Evolutionary conservation across 1,140 invertebrate genomes (phyloP).

Genomic region (Orussus abietinus): DNA sequence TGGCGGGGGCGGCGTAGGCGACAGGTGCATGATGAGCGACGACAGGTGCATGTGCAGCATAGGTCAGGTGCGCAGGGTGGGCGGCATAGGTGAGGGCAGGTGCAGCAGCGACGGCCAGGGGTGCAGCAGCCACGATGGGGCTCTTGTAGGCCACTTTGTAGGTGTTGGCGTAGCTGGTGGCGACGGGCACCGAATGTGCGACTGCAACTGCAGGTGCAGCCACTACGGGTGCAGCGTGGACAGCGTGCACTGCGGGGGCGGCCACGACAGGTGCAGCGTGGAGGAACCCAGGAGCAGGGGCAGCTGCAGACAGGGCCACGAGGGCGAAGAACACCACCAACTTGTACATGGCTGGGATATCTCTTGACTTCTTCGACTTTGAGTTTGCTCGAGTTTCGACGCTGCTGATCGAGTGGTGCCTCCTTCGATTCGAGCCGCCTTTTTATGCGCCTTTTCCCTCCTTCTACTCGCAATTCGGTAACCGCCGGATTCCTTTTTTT

Average conservation of each 20-base stretch:
- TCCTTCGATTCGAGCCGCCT: too few species aligned
- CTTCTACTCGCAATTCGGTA: too few species aligned
- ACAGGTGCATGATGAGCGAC: neutral
- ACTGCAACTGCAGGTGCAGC: slow-evolving; percentile 18
- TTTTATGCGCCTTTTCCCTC: too few species aligned
- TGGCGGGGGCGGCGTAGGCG: slow-evolving; percentile 7
- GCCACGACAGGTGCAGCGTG: slow-evolving; percentile 23
- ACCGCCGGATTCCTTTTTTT: too few species aligned
- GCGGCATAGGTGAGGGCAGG: slow-evolving; percentile 22
- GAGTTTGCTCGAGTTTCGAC: too few species aligned
- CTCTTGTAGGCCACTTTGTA: slow-evolving; percentile 46
- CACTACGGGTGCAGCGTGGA: too few species aligned
- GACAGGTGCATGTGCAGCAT: neutral
- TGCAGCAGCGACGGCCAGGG: slow-evolving; percentile 22
- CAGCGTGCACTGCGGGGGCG: slow-evolving; percentile 18
- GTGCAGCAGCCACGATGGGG: slow-evolving; percentile 29
- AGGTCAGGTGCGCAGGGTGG: slow-evolving; percentile 20
- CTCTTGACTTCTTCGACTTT: too few species aligned
- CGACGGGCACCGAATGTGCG: slow-evolving; percentile 27
- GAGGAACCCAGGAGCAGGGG: slow-evolving; percentile 13
- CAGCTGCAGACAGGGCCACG: slow-evolving; percentile 18
- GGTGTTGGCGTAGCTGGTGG: slow-evolving; percentile 40
- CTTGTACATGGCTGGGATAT: slow-evolving; percentile 51
- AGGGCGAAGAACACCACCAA: slow-evolving; percentile 41
- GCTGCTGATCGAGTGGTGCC: too few species aligned